Conservation (phyloP, 2,797 vertebrate genomes). For the Characodon lateralis region DNA sequence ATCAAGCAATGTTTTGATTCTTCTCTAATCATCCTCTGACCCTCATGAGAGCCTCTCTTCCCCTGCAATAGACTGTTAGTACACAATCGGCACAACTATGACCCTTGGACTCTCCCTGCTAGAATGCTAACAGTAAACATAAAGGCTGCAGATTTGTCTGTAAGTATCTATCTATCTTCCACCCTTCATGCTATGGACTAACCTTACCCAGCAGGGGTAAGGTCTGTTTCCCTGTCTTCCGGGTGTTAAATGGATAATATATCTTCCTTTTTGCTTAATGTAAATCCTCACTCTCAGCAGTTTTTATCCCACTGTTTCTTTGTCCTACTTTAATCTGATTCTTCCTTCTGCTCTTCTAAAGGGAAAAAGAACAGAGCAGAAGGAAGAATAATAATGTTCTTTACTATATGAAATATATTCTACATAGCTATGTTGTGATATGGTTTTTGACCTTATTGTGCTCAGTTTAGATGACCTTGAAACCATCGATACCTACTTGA, state of each 20-base stretch:
- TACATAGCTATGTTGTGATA: conserved; percentile 54
- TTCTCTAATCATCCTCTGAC: conserved; percentile 41
- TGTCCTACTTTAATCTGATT: conserved; percentile 71
- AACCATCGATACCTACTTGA: conserved; percentile 40
- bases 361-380: conserved; percentile 18
- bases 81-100: conserved; percentile 9
- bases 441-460: conserved; percentile 54
- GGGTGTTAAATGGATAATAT: conserved; percentile 63
- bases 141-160: conserved; percentile 42
- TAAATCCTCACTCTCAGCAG: conserved; percentile 65
- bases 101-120: conserved; percentile 19
- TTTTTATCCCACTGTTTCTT: conserved; percentile 51
- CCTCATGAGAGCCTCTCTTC: conserved; percentile 8
- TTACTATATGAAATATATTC: conserved; percentile 27
- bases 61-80: conserved; percentile 20
- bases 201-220: conserved; percentile 34
- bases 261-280: conserved; percentile 56
- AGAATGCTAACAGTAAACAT: conserved; percentile 42
- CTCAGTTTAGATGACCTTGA: conserved; percentile 47
- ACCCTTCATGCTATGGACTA: conserved; percentile 34
- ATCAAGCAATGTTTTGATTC: conserved; percentile 16
- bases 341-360: conserved; percentile 41
- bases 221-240: conserved; percentile 49
- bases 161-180: conserved; percentile 34
- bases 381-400: conserved; percentile 29